Evolutionary conservation across 2,888 invertebrate genomes (phyloP), one percentile per base, ranked within the genome.

Genomic region (Ellobium chinense): DNA sequence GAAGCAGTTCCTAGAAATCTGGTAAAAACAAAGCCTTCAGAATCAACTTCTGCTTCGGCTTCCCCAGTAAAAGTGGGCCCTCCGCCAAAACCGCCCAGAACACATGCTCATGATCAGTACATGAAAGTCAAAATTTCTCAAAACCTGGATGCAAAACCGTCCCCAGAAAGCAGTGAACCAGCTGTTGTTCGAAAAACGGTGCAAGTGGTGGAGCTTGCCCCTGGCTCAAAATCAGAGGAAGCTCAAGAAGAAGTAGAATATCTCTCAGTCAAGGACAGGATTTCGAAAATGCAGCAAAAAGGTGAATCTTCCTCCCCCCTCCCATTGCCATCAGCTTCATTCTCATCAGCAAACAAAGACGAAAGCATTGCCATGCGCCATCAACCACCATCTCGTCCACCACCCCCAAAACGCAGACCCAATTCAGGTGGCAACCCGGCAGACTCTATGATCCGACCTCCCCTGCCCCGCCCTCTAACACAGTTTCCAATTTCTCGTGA

Each of bases 61-160:
- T 27, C 66, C 5, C 36, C 66, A 27, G 31, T 29, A 5, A 63
- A 39, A 46, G 2, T 5, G 7, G 63, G 37, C 29, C 63, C 84
- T 46, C 89, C 90, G 34, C 88, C 88, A 4, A 82, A 82, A 36
- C 90, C 90, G 4, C 88, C 87, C 29, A 76, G 91, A 54, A 91
- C 90, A 3, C 87, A 87, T 81, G 89, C 88, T 56, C 91, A 91
- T 80, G 89, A 89, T 85, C 85, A 88, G 54, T 90, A 90, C 73
- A 74, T 89, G 3, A 83, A 85, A 83, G 82, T 84, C 5, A 89
- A 88, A 83, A 24, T 36, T 34, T 54, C 65, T 31, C 60, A 73
- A 56, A n/a, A n/a, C n/a, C n/a, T n/a, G n/a, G n/a, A n/a, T n/a
- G n/a, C n/a, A n/a, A n/a, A n/a, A n/a, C n/a, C n/a, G n/a, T n/a